Base-by-base conservation (phyloP, 2,888 invertebrate species). In the Amphimallon solstitiale region DNA sequence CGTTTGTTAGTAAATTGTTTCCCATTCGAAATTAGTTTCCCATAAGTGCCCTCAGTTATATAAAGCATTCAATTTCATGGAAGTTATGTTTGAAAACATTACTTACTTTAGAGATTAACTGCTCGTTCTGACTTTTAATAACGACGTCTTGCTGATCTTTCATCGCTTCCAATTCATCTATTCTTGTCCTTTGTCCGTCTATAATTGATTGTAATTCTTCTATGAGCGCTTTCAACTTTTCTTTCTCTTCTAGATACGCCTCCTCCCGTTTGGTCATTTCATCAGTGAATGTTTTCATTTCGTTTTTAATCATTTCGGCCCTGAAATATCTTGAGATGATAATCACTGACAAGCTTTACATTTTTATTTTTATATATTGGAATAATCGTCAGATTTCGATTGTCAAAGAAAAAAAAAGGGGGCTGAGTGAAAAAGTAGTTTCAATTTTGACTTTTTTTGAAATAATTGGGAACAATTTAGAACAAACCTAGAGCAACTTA, bases 121-220 rank as follows among this genome's bases (percentile, higher is more conserved):
- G 51, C 10, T 67, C 67, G 37, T 52, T 67, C 68, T 72, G 73
- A 10, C 60, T 43, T 14, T 63, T 43, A 9, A 74, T 52, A 4
- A 71, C 62, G 7, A 35, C 37, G 17, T 73, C 72, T 62, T 73
- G 73, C 46, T 72, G 66, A 17, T 68, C 62, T 29, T 61, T 69
- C 9, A 68, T 37, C 2, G 49, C 19, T 21, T 68, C 49, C 29
- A 74, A 35, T 29, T 70, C 70, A 15, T 64, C 64, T 10, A 73
- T 68, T 15, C 67, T 48, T 19, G 49, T 45, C 63, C 67, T 71
- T 21, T 74, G 73, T 4, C 54, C 51, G 15, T 63, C 63, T 21
- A 72, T 65, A 6, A 67, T 64, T 15, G 63, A 46, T 4, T 68
- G 61, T 23, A 73, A 35, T 48, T 70, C 63, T 6, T 71, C 67